Conservation (phyloP, 2,888 invertebrate genomes). For the Ptychoptera contaminata region DNA sequence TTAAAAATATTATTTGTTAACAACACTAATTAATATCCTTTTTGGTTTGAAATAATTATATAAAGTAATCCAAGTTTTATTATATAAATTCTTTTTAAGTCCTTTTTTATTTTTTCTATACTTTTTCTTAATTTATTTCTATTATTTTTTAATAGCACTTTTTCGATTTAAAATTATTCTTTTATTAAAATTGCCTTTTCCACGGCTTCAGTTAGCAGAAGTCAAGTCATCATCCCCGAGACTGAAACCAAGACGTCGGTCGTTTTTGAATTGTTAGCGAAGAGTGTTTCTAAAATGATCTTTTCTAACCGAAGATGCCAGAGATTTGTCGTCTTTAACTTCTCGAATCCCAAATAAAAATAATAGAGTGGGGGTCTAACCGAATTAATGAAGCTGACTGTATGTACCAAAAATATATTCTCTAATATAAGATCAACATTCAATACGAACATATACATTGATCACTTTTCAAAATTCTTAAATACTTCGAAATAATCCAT, state of each 20-base stretch:
- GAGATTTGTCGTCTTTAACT: slow-evolving; percentile 4
- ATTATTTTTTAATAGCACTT: slow-evolving; percentile 9
- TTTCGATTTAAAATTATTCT: slow-evolving; percentile 10
- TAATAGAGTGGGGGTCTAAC: slow-evolving; percentile 6
- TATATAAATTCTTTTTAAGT: slow-evolving; percentile 1
- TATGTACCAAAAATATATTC: slow-evolving; percentile 11
- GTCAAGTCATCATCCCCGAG: slow-evolving; percentile 34
- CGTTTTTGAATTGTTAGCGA: slow-evolving; percentile 84
- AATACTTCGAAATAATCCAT: not conserved
- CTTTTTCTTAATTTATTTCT: slow-evolving; percentile 21
- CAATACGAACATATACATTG: slow-evolving; percentile 5
- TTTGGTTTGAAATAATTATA: not conserved
- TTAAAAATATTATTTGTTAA: slow-evolving; percentile 9
- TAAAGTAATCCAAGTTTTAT: slow-evolving; percentile 3
- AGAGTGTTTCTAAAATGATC: slow-evolving; percentile 43
- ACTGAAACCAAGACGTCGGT: slow-evolving; percentile 71
- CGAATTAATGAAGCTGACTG: slow-evolving; percentile 10
- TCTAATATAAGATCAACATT: slow-evolving; percentile 6
- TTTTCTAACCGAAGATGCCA: slow-evolving; percentile 12
- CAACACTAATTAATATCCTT: not conserved
- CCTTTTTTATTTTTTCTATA: slow-evolving; percentile 6
- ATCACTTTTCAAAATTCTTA: not conserved
- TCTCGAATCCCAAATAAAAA: not conserved
- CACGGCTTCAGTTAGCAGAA: slow-evolving; percentile 31
- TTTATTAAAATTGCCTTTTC: slow-evolving; percentile 30